Percentiles rank a stretch among this genome's conserved stretches.
phyloP scores from a whole-genome alignment of 2,113 vertebrate genomes.

The Siphamia tubifer region DNA sequence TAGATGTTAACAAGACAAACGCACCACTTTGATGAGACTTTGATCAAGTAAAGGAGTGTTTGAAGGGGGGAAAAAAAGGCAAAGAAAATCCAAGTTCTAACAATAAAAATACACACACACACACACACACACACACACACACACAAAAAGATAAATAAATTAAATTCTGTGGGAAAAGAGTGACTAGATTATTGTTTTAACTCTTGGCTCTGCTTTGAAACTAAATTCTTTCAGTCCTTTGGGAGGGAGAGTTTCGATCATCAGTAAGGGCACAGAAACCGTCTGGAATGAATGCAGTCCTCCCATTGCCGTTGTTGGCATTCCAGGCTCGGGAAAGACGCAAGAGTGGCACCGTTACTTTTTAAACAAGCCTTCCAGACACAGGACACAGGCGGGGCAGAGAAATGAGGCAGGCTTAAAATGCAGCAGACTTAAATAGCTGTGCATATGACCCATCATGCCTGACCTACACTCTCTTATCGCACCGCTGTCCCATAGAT shows the following conservation, averaged over 20 bases:
- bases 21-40: not conserved
- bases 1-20: conserved; percentile 18
- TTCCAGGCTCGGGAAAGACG: conserved; percentile 31
- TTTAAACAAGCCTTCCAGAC: conserved; percentile 34
- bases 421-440: conserved; percentile 65
- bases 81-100: not conserved
- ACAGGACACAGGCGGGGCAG: not conserved
- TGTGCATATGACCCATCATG: conserved; percentile 50
- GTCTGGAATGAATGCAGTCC: conserved; percentile 12
- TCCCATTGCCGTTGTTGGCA: conserved; percentile 34
- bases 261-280: not conserved
- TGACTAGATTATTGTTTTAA: conserved; percentile 38
- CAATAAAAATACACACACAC: too few relatives aligned
- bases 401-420: conserved; percentile 40
- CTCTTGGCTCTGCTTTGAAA: conserved; percentile 20
- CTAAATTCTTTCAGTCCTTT: conserved; percentile 17
- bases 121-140: too few relatives aligned
- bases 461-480: conserved; percentile 60
- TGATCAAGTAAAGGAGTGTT: not conserved
- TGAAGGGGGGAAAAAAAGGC: too few relatives aligned
- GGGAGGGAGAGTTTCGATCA: conserved; percentile 28
- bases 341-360: conserved; percentile 27
- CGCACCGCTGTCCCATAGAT: conserved; percentile 43
- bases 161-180: not conserved
- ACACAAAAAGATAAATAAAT: conserved; percentile 1